Evolutionary conservation across 2,797 vertebrate genomes (phyloP).

Genomic region (Hyperoplus lanceolatus): DNA sequence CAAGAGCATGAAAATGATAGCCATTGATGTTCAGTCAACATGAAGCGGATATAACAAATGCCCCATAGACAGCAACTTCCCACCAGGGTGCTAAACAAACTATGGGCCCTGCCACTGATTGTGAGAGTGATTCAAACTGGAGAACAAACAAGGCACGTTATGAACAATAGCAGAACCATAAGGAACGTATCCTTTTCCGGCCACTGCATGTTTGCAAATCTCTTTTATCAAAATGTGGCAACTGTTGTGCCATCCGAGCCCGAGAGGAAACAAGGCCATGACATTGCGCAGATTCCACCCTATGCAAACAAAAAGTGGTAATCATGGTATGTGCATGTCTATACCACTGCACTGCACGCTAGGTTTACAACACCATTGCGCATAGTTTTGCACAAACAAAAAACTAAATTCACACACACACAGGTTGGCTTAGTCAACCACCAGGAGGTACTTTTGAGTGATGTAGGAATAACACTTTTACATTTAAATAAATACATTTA

Average conservation of each 20-base stretch:
- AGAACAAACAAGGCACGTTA: background rate
- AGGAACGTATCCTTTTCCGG: background rate
- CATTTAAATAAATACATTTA: background rate
- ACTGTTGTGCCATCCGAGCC: slow-evolving; percentile 28
- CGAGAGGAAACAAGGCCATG: slow-evolving; percentile 37
- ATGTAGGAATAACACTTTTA: background rate
- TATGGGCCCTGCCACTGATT: slow-evolving; percentile 2
- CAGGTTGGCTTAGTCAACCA: too few relatives aligned
- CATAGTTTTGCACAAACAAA: background rate
- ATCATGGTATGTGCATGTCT: slow-evolving; percentile 20
- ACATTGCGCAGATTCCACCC: slow-evolving; percentile 30
- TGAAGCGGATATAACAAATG: slow-evolving; percentile 15
- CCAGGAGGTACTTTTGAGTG: background rate
- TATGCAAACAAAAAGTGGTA: slow-evolving; percentile 29
- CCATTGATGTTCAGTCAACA: background rate
- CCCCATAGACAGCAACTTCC: slow-evolving; percentile 49
- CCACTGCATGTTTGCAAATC: slow-evolving; percentile 1
- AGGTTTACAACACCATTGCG: background rate
- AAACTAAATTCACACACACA: too few relatives aligned
- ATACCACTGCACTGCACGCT: background rate
- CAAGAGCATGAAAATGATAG: background rate
- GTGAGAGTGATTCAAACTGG: slow-evolving; percentile 20
- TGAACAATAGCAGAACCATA: background rate
- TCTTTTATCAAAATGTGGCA: slow-evolving; percentile 30
- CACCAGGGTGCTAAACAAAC: slow-evolving; percentile 24